Evolutionary conservation across 2,888 invertebrate genomes (phyloP).

Genomic region (Leptopilina syphax): DNA sequence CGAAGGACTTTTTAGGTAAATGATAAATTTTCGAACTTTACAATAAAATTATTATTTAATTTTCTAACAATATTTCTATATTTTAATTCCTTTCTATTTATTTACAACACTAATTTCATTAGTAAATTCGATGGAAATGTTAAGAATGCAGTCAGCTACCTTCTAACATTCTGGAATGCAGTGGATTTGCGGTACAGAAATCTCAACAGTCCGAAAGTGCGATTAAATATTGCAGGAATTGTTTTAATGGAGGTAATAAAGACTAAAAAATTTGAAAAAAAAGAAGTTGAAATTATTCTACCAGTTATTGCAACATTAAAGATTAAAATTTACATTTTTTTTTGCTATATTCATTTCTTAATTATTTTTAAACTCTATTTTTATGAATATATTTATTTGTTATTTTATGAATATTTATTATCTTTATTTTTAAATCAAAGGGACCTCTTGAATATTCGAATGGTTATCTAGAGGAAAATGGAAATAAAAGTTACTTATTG

Average conservation of each 20-base stretch:
- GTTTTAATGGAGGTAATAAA: slow-evolving; percentile 51
- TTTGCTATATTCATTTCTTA: no score
- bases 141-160: slow-evolving; percentile 60
- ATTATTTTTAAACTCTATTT: no score
- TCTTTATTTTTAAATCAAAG: not conserved
- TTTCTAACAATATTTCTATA: no score
- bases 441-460: not conserved
- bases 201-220: slow-evolving; percentile 64
- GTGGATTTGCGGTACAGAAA: slow-evolving; percentile 69
- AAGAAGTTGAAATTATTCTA: no score
- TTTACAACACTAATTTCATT: not conserved
- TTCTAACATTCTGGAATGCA: slow-evolving; percentile 70
- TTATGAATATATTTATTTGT: not conserved
- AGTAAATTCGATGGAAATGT: slow-evolving; percentile 48
- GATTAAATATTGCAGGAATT: slow-evolving; percentile 67
- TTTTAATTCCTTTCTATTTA: not conserved
- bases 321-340: no score
- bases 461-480: not conserved
- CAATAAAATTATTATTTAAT: not conserved
- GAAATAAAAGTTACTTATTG: not conserved
- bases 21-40: not conserved
- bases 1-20: slow-evolving; percentile 46
- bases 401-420: not conserved
- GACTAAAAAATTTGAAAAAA: not conserved
- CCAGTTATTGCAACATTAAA: no score